phyloP scores from a whole-genome alignment of 1,140 invertebrate genomes.

The Cotesia glomerata region DNA sequence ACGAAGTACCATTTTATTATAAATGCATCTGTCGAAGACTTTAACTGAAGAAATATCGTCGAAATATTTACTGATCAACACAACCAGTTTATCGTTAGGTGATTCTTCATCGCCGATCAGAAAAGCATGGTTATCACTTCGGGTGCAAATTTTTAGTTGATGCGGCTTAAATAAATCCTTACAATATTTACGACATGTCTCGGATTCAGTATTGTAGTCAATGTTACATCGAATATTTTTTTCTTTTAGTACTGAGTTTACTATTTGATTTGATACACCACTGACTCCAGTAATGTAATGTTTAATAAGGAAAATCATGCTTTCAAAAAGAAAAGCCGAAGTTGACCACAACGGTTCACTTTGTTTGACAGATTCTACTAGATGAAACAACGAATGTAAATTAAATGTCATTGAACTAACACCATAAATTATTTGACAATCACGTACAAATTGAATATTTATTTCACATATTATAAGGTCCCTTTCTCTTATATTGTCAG shows the following conservation, averaged over 20 bases:
- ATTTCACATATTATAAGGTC: constrained; percentile 33
- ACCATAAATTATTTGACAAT: constrained; percentile 34
- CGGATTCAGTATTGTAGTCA: background rate
- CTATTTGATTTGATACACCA: constrained; percentile 7
- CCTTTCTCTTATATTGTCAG: constrained; percentile 14
- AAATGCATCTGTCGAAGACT: background rate
- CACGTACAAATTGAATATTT: constrained; percentile 30
- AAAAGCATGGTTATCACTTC: background rate
- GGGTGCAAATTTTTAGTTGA: background rate
- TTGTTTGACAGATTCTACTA: background rate
- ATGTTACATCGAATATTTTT: background rate
- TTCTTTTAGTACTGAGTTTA: background rate
- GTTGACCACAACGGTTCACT: constrained; percentile 5
- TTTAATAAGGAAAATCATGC: constrained; percentile 1
- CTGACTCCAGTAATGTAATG: background rate
- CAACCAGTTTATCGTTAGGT: background rate
- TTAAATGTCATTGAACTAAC: background rate
- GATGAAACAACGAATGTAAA: constrained; percentile 1
- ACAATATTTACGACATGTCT: constrained; percentile 10
- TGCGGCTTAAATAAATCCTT: constrained; percentile 6
- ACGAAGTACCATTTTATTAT: background rate
- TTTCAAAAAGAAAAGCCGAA: background rate
- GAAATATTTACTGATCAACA: background rate
- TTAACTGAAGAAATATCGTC: background rate
- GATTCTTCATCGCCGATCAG: background rate